Percentiles rank a stretch among this genome's conserved stretches.
Conservation (phyloP, 2,797 vertebrate genomes). For the Gymnoscopelus braueri region DNA sequence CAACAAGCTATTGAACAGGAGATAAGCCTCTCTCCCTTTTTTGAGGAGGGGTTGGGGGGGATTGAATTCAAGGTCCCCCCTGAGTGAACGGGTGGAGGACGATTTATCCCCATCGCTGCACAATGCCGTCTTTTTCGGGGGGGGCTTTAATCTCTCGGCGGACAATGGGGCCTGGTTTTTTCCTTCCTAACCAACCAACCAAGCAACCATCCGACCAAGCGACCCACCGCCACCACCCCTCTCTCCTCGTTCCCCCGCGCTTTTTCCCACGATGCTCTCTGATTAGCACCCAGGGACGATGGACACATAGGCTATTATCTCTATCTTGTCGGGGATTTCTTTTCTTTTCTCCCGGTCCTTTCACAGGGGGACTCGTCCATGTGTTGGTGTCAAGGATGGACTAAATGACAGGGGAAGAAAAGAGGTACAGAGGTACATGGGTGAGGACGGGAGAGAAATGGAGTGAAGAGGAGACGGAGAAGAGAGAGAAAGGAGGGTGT, state of each 20-base stretch:
- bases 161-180: constrained; percentile 92
- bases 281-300: constrained; percentile 87
- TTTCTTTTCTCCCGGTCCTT: constrained; percentile 61
- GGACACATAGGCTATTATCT: constrained; percentile 93
- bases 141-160: constrained; percentile 92
- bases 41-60: constrained; percentile 90
- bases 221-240: constrained; percentile 59
- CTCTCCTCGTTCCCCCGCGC: constrained; percentile 76
- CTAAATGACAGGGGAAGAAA: constrained; percentile 46
- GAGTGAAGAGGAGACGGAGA: no score
- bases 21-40: constrained; percentile 93
- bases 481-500: no score
- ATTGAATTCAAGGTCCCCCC: constrained; percentile 92
- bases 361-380: constrained; percentile 58
- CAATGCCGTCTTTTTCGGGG: constrained; percentile 92
- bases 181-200: constrained; percentile 66
- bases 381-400: constrained; percentile 51
- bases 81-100: constrained; percentile 99
- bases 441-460: no score
- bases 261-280: constrained; percentile 97
- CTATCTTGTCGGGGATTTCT: constrained; percentile 81
- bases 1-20: constrained; percentile 95
- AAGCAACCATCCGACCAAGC: constrained; percentile 32
- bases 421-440: no score
- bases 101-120: constrained; percentile 95